phyloP scores from a whole-genome alignment of 2,113 vertebrate genomes.

The Oryzias curvinotus region DNA sequence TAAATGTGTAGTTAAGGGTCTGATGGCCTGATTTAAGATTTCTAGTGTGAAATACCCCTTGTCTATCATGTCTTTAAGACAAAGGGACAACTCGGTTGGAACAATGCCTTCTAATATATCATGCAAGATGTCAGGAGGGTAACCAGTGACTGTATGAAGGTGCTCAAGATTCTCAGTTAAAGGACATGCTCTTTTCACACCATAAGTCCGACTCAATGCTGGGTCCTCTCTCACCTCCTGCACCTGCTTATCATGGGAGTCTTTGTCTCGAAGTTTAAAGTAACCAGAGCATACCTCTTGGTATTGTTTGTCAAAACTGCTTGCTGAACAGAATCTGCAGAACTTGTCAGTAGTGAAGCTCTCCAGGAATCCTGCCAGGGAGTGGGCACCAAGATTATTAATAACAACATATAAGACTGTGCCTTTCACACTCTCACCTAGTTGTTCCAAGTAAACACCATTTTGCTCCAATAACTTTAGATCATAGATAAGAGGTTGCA shows the following conservation, averaged over 20 bases:
- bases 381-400: conserved; percentile 2
- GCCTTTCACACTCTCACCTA: neutral
- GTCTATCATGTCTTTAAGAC: neutral
- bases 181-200: neutral
- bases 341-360: neutral
- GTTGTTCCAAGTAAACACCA: neutral
- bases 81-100: conserved; percentile 1
- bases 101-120: conserved; percentile 13
- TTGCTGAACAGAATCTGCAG: neutral
- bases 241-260: neutral
- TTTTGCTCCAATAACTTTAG: neutral
- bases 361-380: neutral
- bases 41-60: conserved; percentile 1
- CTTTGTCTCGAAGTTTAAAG: neutral
- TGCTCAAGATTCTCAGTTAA: neutral
- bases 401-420: conserved; percentile 2
- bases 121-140: conserved; percentile 6
- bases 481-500: conserved; percentile 3
- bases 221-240: neutral
- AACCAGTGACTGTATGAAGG: neutral
- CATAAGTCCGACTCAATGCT: neutral
- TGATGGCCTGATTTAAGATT: conserved; percentile 6
- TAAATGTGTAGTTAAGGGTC: conserved; percentile 7
- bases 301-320: neutral
- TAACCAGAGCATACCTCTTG: neutral